Evolutionary conservation across 2,888 invertebrate species (phyloP), one percentile per base, ranked within the genome.

Genomic region (Nipponacmea schrenckii): DNA sequence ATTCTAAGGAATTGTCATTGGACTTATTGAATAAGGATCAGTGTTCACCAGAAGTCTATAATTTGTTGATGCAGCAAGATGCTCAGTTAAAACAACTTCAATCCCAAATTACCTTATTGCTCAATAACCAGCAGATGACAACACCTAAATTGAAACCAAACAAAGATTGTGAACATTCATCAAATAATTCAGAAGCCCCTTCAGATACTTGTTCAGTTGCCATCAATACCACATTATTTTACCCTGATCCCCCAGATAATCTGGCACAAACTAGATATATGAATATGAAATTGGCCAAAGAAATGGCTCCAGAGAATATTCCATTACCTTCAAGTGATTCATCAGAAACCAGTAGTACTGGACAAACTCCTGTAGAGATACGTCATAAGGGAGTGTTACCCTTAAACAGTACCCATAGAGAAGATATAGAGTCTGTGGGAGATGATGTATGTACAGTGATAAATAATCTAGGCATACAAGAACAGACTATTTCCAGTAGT

Each of bases 11-110:
- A 14, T 46, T 20, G 7, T 12, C 46, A 24, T 27, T 67, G 44
- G 50, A 64, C 12, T 63, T 31, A 4, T 75, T 84, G 62, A 81
- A 81, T 69, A 83, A 83, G 82, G 80, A 83, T 17, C 80, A 80
- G 62, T 81, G 84, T 50, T 84, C 86, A 12, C 80, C 81, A 20
- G 86, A 87, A 66, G 82, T 88, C 15, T 84, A 85, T 50, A 81
- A 85, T 71, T 73, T 85, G 7, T 76, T 88, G 12, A 67, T 82
- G 63, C 81, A 83, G 65, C 88, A 88, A 72, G 85, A 85, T 70
- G 75, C 80, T 50, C 86, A 87, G 74, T 78, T 88, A 48, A 82
- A 84, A 69, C 76, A 77, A 69, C 78, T 88, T 15, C 85, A 87
- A 70, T 80, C 83, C 27, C 88, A 88, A 76, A 83, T 88, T 31